Percentiles rank a stretch among this genome's conserved stretches.
These are phyloP conservation scores for Centropristis striata DNA, from an alignment of 2,113 vertebrate genomes.

Conservation along the genomic window DNA sequence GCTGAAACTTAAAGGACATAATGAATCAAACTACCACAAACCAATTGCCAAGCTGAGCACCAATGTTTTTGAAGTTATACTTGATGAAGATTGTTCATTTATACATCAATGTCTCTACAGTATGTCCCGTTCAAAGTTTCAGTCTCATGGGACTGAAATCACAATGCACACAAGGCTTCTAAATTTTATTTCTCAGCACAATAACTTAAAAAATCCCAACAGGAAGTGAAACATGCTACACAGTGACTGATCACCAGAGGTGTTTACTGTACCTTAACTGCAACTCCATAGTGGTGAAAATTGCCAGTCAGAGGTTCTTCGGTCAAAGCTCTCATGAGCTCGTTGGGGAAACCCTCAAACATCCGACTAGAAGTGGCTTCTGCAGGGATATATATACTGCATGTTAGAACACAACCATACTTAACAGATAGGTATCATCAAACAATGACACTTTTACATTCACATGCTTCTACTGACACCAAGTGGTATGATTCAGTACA, in stretches of 20 bases:
- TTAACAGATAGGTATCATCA: neutral
- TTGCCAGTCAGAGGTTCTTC: constrained; percentile 86
- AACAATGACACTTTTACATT: neutral
- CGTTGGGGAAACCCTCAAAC: constrained; percentile 78
- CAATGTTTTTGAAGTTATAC: neutral
- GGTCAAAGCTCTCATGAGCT: constrained; percentile 77
- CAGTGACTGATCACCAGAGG: neutral
- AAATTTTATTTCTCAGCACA: neutral
- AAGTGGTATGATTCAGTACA: constrained; percentile 34
- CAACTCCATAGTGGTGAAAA: constrained; percentile 86
- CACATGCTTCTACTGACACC: constrained; percentile 54
- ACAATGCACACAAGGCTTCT: neutral
- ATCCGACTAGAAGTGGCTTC: constrained; percentile 80
- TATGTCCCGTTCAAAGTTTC: neutral
- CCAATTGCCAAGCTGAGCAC: neutral
- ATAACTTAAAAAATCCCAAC: neutral
- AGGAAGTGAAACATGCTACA: constrained; percentile 17
- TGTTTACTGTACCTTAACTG: constrained; percentile 75
- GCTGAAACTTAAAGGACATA: neutral
- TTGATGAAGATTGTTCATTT: neutral
- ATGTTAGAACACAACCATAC: neutral
- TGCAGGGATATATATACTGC: constrained; percentile 41
- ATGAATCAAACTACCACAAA: neutral
- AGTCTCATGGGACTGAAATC: neutral
- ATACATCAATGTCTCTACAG: neutral